Evolutionary conservation across 2,888 invertebrate genomes (phyloP).

Genomic region (Phalangium opilio): DNA sequence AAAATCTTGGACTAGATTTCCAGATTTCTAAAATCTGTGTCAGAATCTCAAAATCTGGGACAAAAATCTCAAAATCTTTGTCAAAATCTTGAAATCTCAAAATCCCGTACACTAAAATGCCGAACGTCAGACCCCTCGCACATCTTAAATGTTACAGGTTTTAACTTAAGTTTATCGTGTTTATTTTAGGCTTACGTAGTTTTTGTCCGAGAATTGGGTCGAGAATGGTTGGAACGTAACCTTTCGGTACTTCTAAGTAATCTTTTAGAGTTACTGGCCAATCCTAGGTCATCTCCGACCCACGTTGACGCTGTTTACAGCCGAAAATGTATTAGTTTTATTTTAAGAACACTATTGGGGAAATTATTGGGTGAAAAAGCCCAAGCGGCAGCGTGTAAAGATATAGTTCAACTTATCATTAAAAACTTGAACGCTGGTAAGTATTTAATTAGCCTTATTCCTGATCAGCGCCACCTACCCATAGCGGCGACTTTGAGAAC

Average conservation of each 20-base stretch:
- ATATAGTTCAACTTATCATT: constrained; percentile 68
- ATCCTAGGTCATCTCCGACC: constrained; percentile 85
- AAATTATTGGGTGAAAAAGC: constrained; percentile 93
- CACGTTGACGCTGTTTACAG: constrained; percentile 97
- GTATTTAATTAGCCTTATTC: too few relatives aligned
- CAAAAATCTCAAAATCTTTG: too few relatives aligned
- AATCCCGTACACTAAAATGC: too few relatives aligned
- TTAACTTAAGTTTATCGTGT: background rate
- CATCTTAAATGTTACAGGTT: too few relatives aligned
- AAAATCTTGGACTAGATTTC: too few relatives aligned
- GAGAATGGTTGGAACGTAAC: constrained; percentile 86
- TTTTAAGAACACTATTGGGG: constrained; percentile 76
- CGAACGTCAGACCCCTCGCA: too few relatives aligned
- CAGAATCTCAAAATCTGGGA: too few relatives aligned
- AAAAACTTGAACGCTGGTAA: constrained; percentile 17
- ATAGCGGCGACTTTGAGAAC: too few relatives aligned
- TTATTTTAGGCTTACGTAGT: constrained; percentile 73
- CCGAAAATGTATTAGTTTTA: constrained; percentile 90
- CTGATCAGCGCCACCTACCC: too few relatives aligned
- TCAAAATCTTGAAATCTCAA: too few relatives aligned
- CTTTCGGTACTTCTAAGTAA: constrained; percentile 71
- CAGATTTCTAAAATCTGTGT: too few relatives aligned
- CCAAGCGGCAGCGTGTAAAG: constrained; percentile 85
- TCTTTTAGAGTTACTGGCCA: constrained; percentile 75
- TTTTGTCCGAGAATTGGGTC: constrained; percentile 83